phyloP scores from a whole-genome alignment of 2,888 invertebrate genomes.

The Ennomos quercinarius region DNA sequence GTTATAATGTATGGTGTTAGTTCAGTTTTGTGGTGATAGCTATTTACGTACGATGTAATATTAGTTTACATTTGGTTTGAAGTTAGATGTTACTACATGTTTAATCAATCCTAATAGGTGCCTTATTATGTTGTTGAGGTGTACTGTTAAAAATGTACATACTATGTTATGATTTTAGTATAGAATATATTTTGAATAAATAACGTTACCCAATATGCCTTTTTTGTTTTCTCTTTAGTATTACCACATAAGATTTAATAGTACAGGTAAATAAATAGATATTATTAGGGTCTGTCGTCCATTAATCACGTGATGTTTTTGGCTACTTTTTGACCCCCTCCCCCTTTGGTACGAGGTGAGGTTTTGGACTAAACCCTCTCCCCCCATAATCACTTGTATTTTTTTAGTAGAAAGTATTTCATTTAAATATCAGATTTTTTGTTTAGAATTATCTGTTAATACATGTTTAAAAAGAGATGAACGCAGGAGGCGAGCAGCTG shows the following conservation, averaged over 20 bases:
- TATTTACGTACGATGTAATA: conserved; percentile 54
- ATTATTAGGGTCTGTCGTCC: no score
- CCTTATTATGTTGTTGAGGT: conserved; percentile 77
- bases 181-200: conserved; percentile 80
- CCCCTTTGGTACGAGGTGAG: no score
- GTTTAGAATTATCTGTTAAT: no score
- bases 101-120: conserved; percentile 61
- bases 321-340: no score
- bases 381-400: no score
- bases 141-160: conserved; percentile 82
- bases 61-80: conserved; percentile 48
- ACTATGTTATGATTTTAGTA: conserved; percentile 79
- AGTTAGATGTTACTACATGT: conserved; percentile 43
- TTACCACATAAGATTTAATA: conserved; percentile 28
- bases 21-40: conserved; percentile 66
- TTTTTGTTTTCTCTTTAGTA: conserved; percentile 41
- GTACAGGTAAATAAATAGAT: no score
- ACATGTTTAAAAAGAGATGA: no score
- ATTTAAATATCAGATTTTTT: no score
- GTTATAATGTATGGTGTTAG: conserved; percentile 58
- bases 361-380: no score
- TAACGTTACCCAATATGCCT: conserved; percentile 68
- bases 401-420: no score
- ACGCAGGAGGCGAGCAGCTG: no score
- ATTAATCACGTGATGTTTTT: no score